Percentiles rank a stretch among this genome's conserved stretches.
Evolutionary conservation across 2,113 vertebrate species (phyloP).

Genomic region (Cichladusa arquata): DNA sequence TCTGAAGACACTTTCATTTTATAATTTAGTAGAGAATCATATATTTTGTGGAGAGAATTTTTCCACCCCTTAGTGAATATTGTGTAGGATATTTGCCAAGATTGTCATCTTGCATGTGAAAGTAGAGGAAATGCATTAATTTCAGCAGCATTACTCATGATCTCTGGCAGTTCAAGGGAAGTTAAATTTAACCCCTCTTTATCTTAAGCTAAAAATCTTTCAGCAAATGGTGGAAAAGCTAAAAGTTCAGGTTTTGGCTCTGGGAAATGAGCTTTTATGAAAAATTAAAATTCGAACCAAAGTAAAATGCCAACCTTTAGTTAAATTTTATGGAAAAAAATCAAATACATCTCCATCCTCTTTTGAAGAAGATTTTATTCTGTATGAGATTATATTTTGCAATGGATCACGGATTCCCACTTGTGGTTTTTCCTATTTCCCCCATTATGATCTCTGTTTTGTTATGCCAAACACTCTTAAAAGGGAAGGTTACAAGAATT

Average conservation of each 20-base stretch:
- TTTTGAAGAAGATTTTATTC: background rate
- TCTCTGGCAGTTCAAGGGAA: background rate
- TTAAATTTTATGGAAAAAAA: background rate
- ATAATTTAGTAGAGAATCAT: background rate
- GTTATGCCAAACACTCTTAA: background rate
- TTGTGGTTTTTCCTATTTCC: background rate
- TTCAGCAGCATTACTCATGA: background rate
- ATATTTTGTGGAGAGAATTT: background rate
- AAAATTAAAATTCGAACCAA: background rate
- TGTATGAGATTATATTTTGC: background rate
- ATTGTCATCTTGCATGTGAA: background rate
- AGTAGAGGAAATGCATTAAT: background rate
- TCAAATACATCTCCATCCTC: fast-evolving
- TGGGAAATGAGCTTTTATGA: background rate
- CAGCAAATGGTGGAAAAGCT: background rate
- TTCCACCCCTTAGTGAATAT: background rate
- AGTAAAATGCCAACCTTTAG: background rate
- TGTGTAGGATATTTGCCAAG: background rate
- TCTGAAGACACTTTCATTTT: background rate
- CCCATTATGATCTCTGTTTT: background rate
- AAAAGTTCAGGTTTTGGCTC: background rate
- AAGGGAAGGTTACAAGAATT: background rate
- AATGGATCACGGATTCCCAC: background rate
- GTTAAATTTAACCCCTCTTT: background rate
- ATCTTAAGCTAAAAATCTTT: background rate